Base-by-base conservation (phyloP, 2,888 invertebrate genomes). In the Drosophila rellima region DNA sequence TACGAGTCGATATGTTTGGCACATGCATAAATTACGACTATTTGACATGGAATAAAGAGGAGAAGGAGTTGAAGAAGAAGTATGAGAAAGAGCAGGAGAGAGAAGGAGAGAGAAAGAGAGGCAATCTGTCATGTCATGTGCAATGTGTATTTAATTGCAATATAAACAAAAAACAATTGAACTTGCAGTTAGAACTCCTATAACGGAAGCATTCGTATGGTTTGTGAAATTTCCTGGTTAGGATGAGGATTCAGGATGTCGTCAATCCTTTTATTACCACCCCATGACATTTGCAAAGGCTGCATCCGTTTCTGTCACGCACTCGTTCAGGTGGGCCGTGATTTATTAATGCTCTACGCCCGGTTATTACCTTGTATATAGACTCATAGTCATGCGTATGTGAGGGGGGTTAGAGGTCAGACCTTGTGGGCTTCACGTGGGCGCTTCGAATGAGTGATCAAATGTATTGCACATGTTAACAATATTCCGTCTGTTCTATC, bases 101-200 rank as follows among this genome's bases (percentile, higher is more conserved):
- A 20, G 26, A 7, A 6, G 23, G 7, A 6, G 23, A n/a, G n/a
- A n/a, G n/a, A n/a, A 31, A 35, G 15, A 35, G 7, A 33, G 56
- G 26, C 85, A 71, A 87, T 82, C 82, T 79, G 80, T 84, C 88
- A 87, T 87, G 88, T 81, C 88, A 74, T 64, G 39, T 73, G 33
- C 59, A 52, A 52, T 63, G 63, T 73, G 73, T 68, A 63, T 52
- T 45, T 78, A 74, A 78, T 77, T 78, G 74, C 75, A 60, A 57
- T 45, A 64, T 60, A 64, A 59, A 59, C 42, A 66, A 45, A 69
- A 35, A 69, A 35, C 55, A 70, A 74, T 54, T 47, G 48, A 33
- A 51, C 11, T 31, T 11, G 18, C 4, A 29, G 45, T 29, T 66
- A 33, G 54, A 23, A 44, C 33, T 55, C 6, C 26, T 26, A 5